phyloP scores from a whole-genome alignment of 2,113 vertebrate genomes.

The Candoia aspera region DNA sequence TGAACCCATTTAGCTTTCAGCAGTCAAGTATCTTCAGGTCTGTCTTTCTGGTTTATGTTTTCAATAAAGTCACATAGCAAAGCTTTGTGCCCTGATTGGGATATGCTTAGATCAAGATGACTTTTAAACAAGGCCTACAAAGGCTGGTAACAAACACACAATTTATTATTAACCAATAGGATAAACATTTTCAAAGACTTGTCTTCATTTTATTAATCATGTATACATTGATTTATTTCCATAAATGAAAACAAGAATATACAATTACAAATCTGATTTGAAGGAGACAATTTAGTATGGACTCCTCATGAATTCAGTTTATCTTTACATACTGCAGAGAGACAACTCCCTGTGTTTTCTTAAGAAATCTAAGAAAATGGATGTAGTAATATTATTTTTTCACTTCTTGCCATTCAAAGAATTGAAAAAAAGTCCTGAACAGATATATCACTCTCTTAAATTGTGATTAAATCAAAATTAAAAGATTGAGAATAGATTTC shows the following conservation, averaged over 20 bases:
- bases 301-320: not conserved
- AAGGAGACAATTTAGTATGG: not conserved
- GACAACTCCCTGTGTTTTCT: not conserved
- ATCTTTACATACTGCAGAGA: not conserved
- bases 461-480: not conserved
- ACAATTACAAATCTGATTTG: not conserved
- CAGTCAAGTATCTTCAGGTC: conserved; percentile 21
- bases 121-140: conserved; percentile 1
- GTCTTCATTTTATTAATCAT: conserved; percentile 18
- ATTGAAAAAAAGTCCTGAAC: not conserved
- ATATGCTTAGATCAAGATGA: not conserved
- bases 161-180: not conserved
- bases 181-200: not conserved
- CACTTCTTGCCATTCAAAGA: not conserved
- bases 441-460: not conserved
- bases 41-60: conserved; percentile 24
- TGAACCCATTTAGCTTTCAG: conserved; percentile 33
- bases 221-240: not conserved
- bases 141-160: not conserved
- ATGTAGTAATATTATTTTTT: not conserved
- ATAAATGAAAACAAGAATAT: not conserved
- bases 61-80: conserved; percentile 28
- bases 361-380: not conserved
- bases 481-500: not conserved
- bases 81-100: not conserved